Base-by-base conservation (phyloP, 2,888 invertebrate species). In the Acanthosepion esculentum region DNA sequence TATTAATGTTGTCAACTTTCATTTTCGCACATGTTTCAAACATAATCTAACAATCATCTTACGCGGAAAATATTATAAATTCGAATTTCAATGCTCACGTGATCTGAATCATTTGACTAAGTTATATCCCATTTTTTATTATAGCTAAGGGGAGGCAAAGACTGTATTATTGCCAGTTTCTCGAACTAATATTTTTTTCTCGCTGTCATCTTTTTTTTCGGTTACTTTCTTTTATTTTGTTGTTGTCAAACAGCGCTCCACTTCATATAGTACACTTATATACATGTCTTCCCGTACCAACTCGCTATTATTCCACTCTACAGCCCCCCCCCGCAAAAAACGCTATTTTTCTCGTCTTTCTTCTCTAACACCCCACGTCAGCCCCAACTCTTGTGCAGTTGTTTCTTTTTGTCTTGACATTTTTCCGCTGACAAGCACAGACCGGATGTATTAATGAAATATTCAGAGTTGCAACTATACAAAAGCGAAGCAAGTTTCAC, bases 401-500 rank as follows among this genome's bases (percentile, higher is more conserved):
- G 78, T n/a, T 5, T n/a, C n/a, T 78, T 78, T 78, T 78, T n/a
- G n/a, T 78, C 78, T 15, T 78, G 78, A 78, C 78, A 78, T 78
- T 78, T 78, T 78, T 78, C 78, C 78, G 78, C 78, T 78, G 78
- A 78, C 78, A 78, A 78, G 78, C 78, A 78, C 78, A 78, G 78
- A 78, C 78, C 78, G 78, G 78, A 78, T 78, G n/a, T 33, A 78
- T 78, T 78, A 78, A 78, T 78, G 78, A 78, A 78, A 78, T 78
- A 78, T 78, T 78, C 78, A 78, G 78, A 78, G n/a, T 33, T n/a
- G n/a, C 78, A 78, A 78, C n/a, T n/a, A 78, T 33, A 78, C 78
- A 78, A 78, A 78, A 78, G 78, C 78, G 78, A 78, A 78, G 78
- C n/a, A 78, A 78, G 78, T 78, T 78, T 78, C 78, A n/a, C 78